Percentiles rank a stretch among this genome's conserved stretches.
phyloP scores from a whole-genome alignment of 2,113 vertebrate genomes.

The Cochlearius cochlearius region DNA sequence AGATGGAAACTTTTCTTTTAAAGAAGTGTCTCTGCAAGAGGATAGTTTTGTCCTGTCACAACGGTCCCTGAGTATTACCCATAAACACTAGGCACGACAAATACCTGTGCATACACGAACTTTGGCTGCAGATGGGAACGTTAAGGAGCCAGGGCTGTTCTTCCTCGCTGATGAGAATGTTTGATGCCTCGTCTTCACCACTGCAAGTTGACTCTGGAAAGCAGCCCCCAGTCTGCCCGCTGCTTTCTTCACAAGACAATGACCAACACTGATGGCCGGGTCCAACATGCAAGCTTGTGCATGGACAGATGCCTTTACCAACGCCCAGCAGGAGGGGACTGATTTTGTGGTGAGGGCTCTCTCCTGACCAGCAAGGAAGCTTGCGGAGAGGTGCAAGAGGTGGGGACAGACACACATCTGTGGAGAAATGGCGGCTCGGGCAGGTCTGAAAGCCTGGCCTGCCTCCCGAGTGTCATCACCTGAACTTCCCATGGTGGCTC shows the following conservation, averaged over 20 bases:
- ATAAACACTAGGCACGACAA: not conserved
- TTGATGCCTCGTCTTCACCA: accelerated
- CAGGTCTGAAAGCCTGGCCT: not conserved
- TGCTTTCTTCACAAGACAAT: not conserved
- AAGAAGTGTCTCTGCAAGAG: not conserved
- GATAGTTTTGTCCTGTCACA: not conserved
- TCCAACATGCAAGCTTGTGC: not conserved
- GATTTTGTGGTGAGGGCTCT: too few relatives aligned
- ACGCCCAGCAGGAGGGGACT: not conserved
- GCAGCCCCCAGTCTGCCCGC: accelerated
- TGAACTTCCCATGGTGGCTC: not conserved
- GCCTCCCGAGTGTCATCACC: accelerated
- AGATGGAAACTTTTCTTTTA: not conserved
- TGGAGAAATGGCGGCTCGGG: not conserved
- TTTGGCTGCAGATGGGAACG: accelerated
- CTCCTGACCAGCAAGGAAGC: too few relatives aligned
- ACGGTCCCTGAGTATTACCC: not conserved
- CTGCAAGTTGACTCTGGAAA: not conserved
- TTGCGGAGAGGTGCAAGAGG: not conserved
- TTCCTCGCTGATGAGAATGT: accelerated
- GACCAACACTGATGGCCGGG: accelerated
- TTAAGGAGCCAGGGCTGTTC: not conserved
- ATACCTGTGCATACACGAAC: accelerated
- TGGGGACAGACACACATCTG: accelerated
- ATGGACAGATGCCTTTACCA: not conserved